Base-by-base conservation (phyloP, 2,797 vertebrate species). In the Pempheris klunzingeri region DNA sequence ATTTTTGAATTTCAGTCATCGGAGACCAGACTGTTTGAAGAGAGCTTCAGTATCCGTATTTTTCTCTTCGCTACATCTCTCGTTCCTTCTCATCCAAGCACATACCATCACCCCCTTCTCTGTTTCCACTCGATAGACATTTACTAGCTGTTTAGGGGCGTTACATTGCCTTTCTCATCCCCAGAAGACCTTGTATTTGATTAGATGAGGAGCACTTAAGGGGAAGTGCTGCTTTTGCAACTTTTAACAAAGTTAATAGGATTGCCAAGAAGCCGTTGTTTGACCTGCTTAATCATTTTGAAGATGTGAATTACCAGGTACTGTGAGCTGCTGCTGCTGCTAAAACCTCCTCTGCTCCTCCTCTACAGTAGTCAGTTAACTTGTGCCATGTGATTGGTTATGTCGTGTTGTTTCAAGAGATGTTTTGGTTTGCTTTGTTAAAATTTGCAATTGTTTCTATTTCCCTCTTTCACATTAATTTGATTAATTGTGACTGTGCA, bases 141-240 rank as follows among this genome's bases (percentile, higher is more conserved):
- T 83, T 71, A 58, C 70, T 69, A 59, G 30, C 74, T 80, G 69
- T 84, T 81, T 64, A 82, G 69, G 18, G 30, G 60, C 39, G 32
- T 32, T 68, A 34, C 32, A 54, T 77, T 74, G 71, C 80, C 54
- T 32, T 61, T 32, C 84, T 84, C 46, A 28, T 86, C 78, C 91
- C 85, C 89, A 78, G 77, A 85, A 89, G 87, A 80, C 74, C 73
- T 77, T 77, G 49, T 59, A 86, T 91, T 90, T 88, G 83, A 95
- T 95, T 93, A 93, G 71, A 91, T 62, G 77, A 89, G 84, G 57
- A 92, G 88, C 91, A 93, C 93, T 95, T 91, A 93, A 84, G 49
- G 66, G 60, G 62, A 89, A 91, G 83, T 92, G 89, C 90, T 90
- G 82, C 87, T 87, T 87, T 83, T 89, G 90, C 91, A 91, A 89